Conservation (phyloP, 2,797 vertebrate genomes). For the Streptopelia turtur region DNA sequence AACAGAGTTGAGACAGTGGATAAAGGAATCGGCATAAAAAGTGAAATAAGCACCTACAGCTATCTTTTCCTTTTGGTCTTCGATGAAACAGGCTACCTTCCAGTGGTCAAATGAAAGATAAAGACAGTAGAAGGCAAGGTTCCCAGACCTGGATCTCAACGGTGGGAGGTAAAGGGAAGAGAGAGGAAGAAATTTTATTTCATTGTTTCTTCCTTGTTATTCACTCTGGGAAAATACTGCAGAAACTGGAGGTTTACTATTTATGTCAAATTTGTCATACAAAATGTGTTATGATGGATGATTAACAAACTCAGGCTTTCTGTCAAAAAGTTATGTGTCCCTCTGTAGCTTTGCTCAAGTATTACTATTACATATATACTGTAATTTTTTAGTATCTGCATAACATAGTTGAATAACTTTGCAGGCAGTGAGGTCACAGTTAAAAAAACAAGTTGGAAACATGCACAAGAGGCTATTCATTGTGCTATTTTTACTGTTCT, state of each 20-base stretch:
- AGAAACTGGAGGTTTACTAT: not conserved
- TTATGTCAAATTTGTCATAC: not conserved
- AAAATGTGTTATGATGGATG: not conserved
- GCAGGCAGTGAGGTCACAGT: not conserved
- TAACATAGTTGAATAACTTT: not conserved
- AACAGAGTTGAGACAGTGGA: fast-evolving
- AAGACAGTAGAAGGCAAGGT: not conserved
- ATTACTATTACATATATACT: not conserved
- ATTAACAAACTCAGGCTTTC: not conserved
- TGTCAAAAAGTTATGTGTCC: not conserved
- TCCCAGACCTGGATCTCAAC: not conserved
- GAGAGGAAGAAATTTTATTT: not conserved
- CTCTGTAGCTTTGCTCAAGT: not conserved
- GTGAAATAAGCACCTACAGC: not conserved
- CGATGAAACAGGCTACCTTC: not conserved
- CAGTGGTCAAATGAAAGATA: not conserved
- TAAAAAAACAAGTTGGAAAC: not conserved
- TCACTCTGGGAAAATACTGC: not conserved
- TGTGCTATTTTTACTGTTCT: not conserved
- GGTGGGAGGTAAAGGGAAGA: not conserved
- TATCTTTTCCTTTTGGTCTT: not conserved
- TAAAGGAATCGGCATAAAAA: not conserved
- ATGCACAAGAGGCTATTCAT: not conserved
- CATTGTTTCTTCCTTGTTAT: not conserved
- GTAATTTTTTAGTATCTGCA: not conserved